Evolutionary conservation across 2,888 invertebrate genomes (phyloP), one percentile per base, ranked within the genome.

Genomic region (Patella pellucida): DNA sequence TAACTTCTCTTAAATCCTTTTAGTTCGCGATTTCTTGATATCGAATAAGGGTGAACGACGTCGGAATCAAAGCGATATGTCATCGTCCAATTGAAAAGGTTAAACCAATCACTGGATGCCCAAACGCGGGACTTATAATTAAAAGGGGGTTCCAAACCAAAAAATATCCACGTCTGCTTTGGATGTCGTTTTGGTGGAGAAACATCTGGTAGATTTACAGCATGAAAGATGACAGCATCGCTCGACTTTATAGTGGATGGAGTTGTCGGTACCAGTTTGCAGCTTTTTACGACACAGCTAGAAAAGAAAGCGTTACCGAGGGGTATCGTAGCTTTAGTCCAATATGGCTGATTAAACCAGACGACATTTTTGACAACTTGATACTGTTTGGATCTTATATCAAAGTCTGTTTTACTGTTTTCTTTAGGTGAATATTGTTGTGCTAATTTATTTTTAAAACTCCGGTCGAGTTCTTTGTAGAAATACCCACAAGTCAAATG

Each of bases 41-140:
- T 67, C 11, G 75, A 80, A 50, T 78, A 78, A 1, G 72, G 79
- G 9, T 74, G 14, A 2, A 71, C 75, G 51, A 83, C 72, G 54
- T 82, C 82, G 1, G 83, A 81, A 68, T 81, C 83, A 3, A 54
- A 31, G 23, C 82, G 69, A 67, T 81, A 82, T 14, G 79, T 82
- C 79, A 80, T 79, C 12, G 83, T 80, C 78, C 77, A 76, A 75
- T 84, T 84, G 3, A 62, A 11, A 11, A 23, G 12, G 23, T 62
- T 23, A 11, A 23, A 23, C 19, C 11, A 62, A 15, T 23, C 23
- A 23, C 2, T 23, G 19, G 19, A 23, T 23, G 19, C 23, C 19
- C 19, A 62, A 12, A 23, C 62, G 11, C 3, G 12, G 19, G 62
- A 62, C 11, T 62, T 23, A 3, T 19, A 62, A 62, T 19, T 9